A percentile compares a stretch with the other conserved stretches of the same genome.
Conservation (phyloP, 2,888 invertebrate species). For the Allophyes oxyacanthae region DNA sequence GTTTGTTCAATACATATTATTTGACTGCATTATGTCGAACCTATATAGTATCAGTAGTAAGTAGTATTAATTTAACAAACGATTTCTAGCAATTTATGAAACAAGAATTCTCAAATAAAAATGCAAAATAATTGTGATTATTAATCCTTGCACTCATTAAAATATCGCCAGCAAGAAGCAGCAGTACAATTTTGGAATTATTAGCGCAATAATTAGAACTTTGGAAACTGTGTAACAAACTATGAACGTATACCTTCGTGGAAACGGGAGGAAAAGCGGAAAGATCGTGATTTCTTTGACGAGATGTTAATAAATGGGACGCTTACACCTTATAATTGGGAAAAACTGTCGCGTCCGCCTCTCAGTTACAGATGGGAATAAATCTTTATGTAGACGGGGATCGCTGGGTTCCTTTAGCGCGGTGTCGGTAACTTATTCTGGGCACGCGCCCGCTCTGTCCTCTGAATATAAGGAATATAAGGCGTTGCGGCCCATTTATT, state of each 20-base stretch:
- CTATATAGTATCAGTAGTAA: too few species aligned
- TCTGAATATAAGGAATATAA: conserved; percentile 86
- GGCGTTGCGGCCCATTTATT: conserved; percentile 83
- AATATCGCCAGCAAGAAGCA: conserved; percentile 30
- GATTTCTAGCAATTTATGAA: too few species aligned
- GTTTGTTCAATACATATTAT: background rate
- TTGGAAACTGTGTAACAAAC: conserved; percentile 52
- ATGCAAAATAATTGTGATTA: conserved; percentile 28
- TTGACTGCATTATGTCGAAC: conserved; percentile 6
- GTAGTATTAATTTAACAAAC: too few species aligned
- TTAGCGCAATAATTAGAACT: conserved; percentile 66
- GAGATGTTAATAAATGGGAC: conserved; percentile 87
- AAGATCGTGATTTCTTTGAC: conserved; percentile 81
- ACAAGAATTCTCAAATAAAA: too few species aligned
- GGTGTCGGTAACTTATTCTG: conserved; percentile 77
- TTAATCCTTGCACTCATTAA: conserved; percentile 43
- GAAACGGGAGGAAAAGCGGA: conserved; percentile 52
- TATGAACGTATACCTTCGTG: conserved; percentile 39
- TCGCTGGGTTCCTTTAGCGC: conserved; percentile 67
- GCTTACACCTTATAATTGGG: conserved; percentile 88
- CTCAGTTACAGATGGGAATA: conserved; percentile 88
- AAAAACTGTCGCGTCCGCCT: conserved; percentile 87
- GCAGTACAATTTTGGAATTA: conserved; percentile 46
- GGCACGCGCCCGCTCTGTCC: conserved; percentile 84
- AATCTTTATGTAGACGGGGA: conserved; percentile 87